Evolutionary conservation across 2,113 vertebrate species (phyloP).

Genomic region (Puma concolor): DNA sequence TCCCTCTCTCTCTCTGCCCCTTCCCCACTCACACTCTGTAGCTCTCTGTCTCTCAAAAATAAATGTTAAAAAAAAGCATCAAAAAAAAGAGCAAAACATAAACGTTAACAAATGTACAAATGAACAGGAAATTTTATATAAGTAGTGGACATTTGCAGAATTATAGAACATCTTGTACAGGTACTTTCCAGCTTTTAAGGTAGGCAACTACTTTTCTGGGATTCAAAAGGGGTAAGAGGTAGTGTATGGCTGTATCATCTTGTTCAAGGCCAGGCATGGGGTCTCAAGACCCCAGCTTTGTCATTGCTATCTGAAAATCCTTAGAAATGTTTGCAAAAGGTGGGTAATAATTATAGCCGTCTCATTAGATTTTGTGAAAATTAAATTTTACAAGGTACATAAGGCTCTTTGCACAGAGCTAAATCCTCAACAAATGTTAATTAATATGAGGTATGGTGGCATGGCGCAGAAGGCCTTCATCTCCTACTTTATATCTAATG

Average conservation of each 20-base stretch:
- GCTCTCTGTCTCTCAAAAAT: no score
- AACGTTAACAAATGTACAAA: neutral
- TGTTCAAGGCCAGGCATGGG: neutral
- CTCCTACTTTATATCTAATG: neutral
- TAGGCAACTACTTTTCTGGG: neutral
- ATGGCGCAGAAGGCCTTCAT: neutral
- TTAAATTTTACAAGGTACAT: neutral
- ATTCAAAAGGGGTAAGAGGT: neutral
- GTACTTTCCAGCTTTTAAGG: neutral
- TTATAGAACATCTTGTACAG: neutral
- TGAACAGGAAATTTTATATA: neutral
- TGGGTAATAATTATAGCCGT: neutral
- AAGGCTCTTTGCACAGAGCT: neutral
- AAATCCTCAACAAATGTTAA: neutral
- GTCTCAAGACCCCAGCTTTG: neutral
- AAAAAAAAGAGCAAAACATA: neutral
- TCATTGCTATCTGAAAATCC: neutral
- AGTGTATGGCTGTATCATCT: neutral
- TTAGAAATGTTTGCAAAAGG: neutral
- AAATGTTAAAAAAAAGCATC: no score
- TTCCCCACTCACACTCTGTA: no score
- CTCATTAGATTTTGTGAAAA: neutral
- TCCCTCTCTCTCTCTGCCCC: no score
- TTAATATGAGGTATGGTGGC: neutral
- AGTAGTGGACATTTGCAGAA: neutral